Conservation (phyloP, 2,113 vertebrate genomes). For the Lipotes vexillifer region DNA sequence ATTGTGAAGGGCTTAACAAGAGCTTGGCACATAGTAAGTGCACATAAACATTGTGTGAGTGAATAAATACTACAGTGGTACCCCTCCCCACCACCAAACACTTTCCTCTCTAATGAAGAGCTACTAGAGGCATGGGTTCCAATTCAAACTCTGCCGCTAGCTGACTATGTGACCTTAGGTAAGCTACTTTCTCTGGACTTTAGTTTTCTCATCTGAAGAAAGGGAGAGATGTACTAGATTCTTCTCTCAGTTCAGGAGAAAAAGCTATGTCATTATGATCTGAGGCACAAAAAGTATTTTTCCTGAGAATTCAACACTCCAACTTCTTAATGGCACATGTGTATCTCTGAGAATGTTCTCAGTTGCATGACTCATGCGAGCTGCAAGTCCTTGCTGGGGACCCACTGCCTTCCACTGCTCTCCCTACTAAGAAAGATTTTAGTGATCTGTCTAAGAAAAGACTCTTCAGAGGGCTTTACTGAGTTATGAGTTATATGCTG, state of each 20-base stretch:
- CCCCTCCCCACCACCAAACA: rapidly evolving
- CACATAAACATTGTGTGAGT: not conserved
- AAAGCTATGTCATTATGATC: not conserved
- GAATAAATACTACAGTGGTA: not conserved
- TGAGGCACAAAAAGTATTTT: not conserved
- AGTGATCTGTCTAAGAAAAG: not conserved
- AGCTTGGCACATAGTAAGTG: not conserved
- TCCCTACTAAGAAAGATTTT: not conserved
- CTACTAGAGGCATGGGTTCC: not conserved
- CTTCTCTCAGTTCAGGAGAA: not conserved
- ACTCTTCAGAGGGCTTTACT: not conserved
- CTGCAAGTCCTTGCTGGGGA: not conserved
- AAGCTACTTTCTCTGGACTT: not conserved
- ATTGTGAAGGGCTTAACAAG: not conserved
- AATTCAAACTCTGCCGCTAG: not conserved
- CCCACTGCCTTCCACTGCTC: not conserved
- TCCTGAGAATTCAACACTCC: not conserved
- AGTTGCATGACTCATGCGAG: not conserved
- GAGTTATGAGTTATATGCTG: not conserved
- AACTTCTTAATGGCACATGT: not conserved
- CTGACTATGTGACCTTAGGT: not conserved
- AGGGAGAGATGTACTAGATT: not conserved
- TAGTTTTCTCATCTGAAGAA: not conserved
- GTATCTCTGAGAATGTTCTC: not conserved
- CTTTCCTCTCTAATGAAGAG: not conserved